Conservation (phyloP, 2,113 vertebrate genomes). For the Tiliqua scincoides region DNA sequence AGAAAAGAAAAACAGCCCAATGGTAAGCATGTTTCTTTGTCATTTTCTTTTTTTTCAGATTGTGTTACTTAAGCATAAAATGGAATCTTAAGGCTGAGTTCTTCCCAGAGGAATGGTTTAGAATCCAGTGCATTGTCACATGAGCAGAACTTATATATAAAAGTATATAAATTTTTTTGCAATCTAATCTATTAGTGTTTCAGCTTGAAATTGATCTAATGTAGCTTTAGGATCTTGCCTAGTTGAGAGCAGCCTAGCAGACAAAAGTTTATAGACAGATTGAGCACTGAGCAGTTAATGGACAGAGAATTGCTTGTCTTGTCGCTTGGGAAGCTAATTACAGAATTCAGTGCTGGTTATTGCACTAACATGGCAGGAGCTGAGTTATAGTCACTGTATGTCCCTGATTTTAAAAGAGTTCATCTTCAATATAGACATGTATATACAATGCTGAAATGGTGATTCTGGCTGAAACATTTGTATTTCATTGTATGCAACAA, state of each 20-base stretch:
- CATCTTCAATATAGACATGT: neutral
- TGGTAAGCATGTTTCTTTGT: constrained; percentile 59
- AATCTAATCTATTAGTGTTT: neutral
- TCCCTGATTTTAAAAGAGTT: neutral
- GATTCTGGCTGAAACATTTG: neutral
- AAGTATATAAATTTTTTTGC: neutral
- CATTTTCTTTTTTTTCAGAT: constrained; percentile 17
- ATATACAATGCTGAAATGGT: neutral
- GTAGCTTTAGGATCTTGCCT: constrained; percentile 1
- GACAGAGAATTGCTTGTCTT: neutral
- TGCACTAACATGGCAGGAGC: neutral
- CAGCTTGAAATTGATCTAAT: neutral
- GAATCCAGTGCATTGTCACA: neutral
- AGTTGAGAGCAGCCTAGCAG: neutral
- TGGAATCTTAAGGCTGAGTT: neutral
- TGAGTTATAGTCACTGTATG: neutral
- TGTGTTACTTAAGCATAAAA: neutral
- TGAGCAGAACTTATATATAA: neutral
- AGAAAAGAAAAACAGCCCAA: constrained; percentile 4
- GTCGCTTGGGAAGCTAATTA: neutral
- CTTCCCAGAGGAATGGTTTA: neutral
- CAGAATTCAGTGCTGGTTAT: constrained; percentile 32
- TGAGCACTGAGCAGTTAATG: neutral
- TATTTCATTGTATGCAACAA: neutral
- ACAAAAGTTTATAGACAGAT: neutral